These are phyloP conservation scores for Octodonta nipae DNA, from an alignment of 2,888 invertebrate species.

Conservation along the genomic window DNA sequence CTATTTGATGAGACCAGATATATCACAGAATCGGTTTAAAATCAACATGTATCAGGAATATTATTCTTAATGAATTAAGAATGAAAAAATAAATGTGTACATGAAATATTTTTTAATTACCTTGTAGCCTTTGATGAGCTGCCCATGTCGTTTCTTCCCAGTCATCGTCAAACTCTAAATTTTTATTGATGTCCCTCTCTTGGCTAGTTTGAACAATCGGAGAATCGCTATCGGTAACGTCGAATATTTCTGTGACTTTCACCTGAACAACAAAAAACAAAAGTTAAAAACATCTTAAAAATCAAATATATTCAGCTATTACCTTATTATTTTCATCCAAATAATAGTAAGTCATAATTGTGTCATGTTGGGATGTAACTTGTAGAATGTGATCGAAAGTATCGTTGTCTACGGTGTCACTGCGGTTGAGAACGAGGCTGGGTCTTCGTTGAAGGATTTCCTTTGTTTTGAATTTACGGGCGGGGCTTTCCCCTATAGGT, in stretches of 20 bases:
- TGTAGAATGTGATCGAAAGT: conserved; percentile 58
- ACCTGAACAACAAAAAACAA: conserved; percentile 40
- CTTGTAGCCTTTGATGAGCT: conserved; percentile 13
- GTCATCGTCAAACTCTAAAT: conserved; percentile 54
- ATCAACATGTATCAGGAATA: no score
- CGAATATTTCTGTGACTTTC: conserved; percentile 79
- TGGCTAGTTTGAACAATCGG: conserved; percentile 48
- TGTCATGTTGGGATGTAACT: conserved; percentile 75
- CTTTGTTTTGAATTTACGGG: conserved; percentile 27
- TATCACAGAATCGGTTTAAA: no score
- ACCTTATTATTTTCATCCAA: conserved; percentile 76
- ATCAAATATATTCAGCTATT: neutral
- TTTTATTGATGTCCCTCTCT: conserved; percentile 47
- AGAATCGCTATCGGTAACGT: conserved; percentile 65
- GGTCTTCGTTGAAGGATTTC: conserved; percentile 31
- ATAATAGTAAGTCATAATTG: conserved; percentile 83
- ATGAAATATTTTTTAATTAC: no score
- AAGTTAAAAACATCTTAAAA: conserved; percentile 2
- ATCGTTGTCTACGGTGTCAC: conserved; percentile 39
- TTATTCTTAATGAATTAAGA: no score
- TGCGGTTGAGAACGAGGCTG: conserved; percentile 29
- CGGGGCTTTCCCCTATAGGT: conserved; percentile 25
- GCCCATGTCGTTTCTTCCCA: conserved; percentile 38
- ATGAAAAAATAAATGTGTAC: no score
- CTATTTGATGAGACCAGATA: no score